Percentiles rank a stretch among this genome's conserved stretches.
phyloP scores from a whole-genome alignment of 2,888 invertebrate genomes.

The Syrphus vitripennis region DNA sequence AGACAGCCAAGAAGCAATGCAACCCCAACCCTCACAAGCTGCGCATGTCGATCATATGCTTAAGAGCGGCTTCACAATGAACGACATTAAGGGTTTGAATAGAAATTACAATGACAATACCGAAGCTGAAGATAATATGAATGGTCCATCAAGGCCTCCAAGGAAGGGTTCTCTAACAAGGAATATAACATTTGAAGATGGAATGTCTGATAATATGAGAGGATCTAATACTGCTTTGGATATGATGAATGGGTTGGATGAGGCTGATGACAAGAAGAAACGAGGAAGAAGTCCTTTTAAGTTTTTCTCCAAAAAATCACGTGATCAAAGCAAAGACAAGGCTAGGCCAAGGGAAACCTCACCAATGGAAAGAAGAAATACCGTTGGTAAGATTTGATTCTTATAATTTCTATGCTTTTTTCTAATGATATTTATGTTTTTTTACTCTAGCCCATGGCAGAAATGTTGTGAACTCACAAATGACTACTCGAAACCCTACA shows the following conservation, averaged over 20 bases:
- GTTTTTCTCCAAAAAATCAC: constrained; percentile 91
- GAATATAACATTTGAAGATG: constrained; percentile 80
- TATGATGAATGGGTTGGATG: constrained; percentile 86
- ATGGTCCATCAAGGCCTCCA: constrained; percentile 86
- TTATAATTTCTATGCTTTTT: not conserved
- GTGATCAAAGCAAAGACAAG: constrained; percentile 87
- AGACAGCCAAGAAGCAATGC: constrained; percentile 84
- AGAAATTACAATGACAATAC: constrained; percentile 92
- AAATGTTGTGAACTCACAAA: constrained; percentile 81
- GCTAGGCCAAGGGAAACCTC: constrained; percentile 77
- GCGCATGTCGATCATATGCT: constrained; percentile 95
- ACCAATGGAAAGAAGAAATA: constrained; percentile 79
- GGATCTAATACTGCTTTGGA: constrained; percentile 90
- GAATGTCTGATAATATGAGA: constrained; percentile 82
- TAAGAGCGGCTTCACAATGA: constrained; percentile 94
- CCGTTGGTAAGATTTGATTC: constrained; percentile 73
- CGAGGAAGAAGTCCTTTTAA: constrained; percentile 96
- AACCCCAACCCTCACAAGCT: constrained; percentile 78
- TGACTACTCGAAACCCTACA: constrained; percentile 81
- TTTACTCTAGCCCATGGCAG: constrained; percentile 79
- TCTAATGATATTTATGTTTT: not conserved
- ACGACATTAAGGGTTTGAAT: constrained; percentile 94
- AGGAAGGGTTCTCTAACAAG: constrained; percentile 89
- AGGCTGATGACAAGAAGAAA: constrained; percentile 87
- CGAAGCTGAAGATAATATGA: constrained; percentile 86